Base-by-base conservation (phyloP, 30 jellyfish, hydroid and myxozoan species). In the Aurelia sp. region DNA sequence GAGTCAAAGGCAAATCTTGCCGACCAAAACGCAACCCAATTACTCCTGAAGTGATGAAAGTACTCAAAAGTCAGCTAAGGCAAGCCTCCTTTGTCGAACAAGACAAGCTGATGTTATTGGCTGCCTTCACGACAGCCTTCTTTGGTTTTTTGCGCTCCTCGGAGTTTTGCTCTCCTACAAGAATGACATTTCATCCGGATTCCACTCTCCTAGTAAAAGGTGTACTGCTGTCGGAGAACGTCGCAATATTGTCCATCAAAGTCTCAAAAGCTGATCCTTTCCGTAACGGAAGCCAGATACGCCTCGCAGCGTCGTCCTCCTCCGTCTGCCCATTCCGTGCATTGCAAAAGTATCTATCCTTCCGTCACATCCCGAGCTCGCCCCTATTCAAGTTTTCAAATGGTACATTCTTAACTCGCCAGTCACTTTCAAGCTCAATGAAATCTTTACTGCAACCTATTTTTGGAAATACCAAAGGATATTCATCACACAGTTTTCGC, bases 321-420 rank as follows among this genome's bases (percentile, higher is more conserved):
- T 38, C 81, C 22, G 81, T 38, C 59, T 69, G 81, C 18, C 81
- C 81, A 12, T 12, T 69, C 17, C 62, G 81, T 22, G 81, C 81
- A 33, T 22, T 69, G 62, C 81, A 22, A 13, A 69, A 69, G 81
- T 58, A 69, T 21, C 13, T 69, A 35, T 17, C 20, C 62, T 19
- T 69, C 17, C 12, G 63, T 69, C 18, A 69, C 62, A 47, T 1
- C 3, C 19, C 59, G 30, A 19, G 58, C 18, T 15, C 7, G 62
- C 62, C 81, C n/a, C 27, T 69, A 38, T 69, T 69, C 30, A 4
- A 55, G 60, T 69, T 69, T 13, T 38, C 30, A 10, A 64, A 69
- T 35, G 62, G 62, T 22, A 22, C 41, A 22, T 35, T 19, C 30
- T 24, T 38, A 19, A 69, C 81, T 19, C 81, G 81, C 27, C 24